Evolutionary conservation across 2,888 invertebrate genomes (phyloP).

Genomic region (Harpagoxenus sublaevis): DNA sequence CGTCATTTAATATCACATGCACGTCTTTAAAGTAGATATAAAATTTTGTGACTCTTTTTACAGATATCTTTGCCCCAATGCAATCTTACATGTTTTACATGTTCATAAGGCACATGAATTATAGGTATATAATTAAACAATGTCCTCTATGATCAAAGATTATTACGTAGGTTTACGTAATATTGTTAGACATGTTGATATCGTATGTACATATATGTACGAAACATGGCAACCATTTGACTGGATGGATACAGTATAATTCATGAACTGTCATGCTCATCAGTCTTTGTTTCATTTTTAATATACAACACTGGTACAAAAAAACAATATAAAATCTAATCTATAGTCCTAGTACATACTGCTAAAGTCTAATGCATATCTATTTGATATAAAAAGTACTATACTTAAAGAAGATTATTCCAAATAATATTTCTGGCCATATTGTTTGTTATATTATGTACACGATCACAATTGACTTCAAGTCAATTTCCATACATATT

Average conservation of each 20-base stretch:
- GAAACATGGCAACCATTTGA: slow-evolving; percentile 6
- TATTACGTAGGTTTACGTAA: slow-evolving; percentile 7
- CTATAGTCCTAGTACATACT: not conserved
- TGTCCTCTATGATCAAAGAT: not conserved
- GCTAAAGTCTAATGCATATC: not conserved
- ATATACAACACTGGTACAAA: slow-evolving; percentile 17
- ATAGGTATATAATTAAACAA: not conserved
- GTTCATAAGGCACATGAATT: slow-evolving; percentile 40
- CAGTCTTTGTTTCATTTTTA: slow-evolving; percentile 41
- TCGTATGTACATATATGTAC: not conserved
- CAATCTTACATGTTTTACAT: not conserved
- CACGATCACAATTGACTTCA: not conserved
- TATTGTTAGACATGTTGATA: not conserved
- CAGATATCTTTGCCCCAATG: not conserved
- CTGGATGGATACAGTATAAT: not conserved
- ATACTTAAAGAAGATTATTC: not conserved
- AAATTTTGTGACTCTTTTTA: not conserved
- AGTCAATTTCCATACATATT: not conserved
- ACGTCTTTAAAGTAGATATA: slow-evolving; percentile 17
- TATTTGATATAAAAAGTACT: not conserved
- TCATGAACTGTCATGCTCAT: slow-evolving; percentile 21
- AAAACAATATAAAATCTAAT: slow-evolving; percentile 9
- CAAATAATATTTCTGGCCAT: not conserved
- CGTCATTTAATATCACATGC: not conserved
- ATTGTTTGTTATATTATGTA: not conserved